Evolutionary conservation across 2,113 vertebrate genomes (phyloP), one percentile per base, ranked within the genome.

Genomic region (Ceyx melanurus): DNA sequence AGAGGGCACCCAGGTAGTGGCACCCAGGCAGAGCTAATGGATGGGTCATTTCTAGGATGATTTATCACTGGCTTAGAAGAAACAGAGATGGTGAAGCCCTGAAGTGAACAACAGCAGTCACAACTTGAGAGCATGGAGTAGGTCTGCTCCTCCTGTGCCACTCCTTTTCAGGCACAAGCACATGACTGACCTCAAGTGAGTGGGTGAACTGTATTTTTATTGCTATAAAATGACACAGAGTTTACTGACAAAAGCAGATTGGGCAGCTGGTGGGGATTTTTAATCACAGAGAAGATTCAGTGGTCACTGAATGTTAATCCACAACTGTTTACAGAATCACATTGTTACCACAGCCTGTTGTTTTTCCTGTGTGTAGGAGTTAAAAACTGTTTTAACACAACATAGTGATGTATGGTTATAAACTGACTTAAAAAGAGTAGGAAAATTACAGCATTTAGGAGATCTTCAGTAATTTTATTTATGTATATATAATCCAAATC

Each of bases 281-380:
- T 90, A 93, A 93, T 92, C 82, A 89, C 42, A 54, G 71, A 76
- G 78, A 91, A 92, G 71, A 76, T 82, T 80, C 67, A 33, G 67
- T 94, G 89, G 85, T 70, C 75, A 45, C 71, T 85, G 82, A 58
- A 70, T 58, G 67, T 76, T 95, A 94, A 96, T 89, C 85, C 60
- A 56, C 60, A 87, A 46, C 75, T 79, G 58, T 61, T 94, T 62
- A 77, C 42, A 66, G 62, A 82, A 68, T 73, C 46, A 2, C 10
- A 3, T 54, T 50, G 31, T 66, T 76, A 50, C 53, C 2, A 2
- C 62, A 76, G 82, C 6, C 3, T 58, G 42, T 29, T 45, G 28
- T 8, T 42, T 85, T 85, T 84, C 33, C 71, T 80, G 62, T 64
- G 37, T 74, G 37, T 74, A 82, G 67, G 50, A 89, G 62, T 73